Percentiles rank a stretch among this genome's conserved stretches.
Evolutionary conservation across 2,888 invertebrate genomes (phyloP).

Genomic region (Dryobota labecula): DNA sequence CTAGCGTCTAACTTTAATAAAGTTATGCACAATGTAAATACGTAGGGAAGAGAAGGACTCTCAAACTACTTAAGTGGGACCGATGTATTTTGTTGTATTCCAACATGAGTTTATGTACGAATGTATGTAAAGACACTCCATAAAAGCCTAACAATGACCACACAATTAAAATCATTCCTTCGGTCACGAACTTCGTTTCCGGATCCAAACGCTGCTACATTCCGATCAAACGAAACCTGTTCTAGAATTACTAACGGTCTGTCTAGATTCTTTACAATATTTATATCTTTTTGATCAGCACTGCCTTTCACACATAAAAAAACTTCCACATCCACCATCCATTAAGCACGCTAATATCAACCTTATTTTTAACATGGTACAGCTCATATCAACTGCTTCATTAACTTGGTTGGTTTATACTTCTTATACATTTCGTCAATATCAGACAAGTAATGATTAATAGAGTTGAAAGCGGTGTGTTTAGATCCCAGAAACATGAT

Average conservation of each 20-base stretch:
- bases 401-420: slow-evolving; percentile 14
- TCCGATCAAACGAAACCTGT: slow-evolving; percentile 66
- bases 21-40: too few species aligned
- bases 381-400: background rate
- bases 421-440: slow-evolving; percentile 62
- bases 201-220: slow-evolving; percentile 63
- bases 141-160: slow-evolving; percentile 36
- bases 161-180: slow-evolving; percentile 42
- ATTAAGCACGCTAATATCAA: slow-evolving; percentile 2
- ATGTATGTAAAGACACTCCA: too few species aligned
- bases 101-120: too few species aligned
- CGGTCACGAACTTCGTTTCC: slow-evolving; percentile 65
- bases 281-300: slow-evolving; percentile 66
- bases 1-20: too few species aligned
- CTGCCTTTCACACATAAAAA: slow-evolving; percentile 62
- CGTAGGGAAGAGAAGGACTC: too few species aligned
- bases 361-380: background rate
- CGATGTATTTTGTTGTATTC: too few species aligned
- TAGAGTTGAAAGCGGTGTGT: slow-evolving; percentile 64
- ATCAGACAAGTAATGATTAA: slow-evolving; percentile 59
- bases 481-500: slow-evolving; percentile 54
- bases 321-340: slow-evolving; percentile 11
- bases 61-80: too few species aligned
- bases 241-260: slow-evolving; percentile 73
- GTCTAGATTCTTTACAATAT: slow-evolving; percentile 71